Evolutionary conservation across 2,113 vertebrate genomes (phyloP).

Genomic region (Syrrhaptes paradoxus): DNA sequence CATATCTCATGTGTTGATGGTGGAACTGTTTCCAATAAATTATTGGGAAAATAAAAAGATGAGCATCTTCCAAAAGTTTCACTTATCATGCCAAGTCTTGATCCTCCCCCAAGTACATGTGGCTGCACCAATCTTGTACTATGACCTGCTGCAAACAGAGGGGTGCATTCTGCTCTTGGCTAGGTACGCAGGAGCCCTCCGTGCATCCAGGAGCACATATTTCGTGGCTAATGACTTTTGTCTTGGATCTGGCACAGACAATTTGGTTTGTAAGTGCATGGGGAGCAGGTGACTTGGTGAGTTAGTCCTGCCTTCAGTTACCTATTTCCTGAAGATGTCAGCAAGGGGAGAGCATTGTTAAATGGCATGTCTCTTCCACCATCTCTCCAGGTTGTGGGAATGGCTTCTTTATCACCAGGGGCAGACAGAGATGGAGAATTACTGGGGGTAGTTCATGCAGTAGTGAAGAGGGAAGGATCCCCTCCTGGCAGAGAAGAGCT

Average conservation of each 20-base stretch:
- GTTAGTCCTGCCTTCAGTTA: background rate
- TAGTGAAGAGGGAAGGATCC: background rate
- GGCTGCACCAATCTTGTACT: background rate
- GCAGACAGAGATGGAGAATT: background rate
- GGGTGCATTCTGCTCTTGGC: background rate
- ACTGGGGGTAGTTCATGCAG: background rate
- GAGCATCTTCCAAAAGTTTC: background rate
- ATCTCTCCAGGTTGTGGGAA: rapidly evolving
- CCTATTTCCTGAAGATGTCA: background rate
- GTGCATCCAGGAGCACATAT: background rate
- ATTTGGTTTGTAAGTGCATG: background rate
- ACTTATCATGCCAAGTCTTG: background rate
- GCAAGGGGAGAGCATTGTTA: rapidly evolving
- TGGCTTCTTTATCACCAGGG: background rate
- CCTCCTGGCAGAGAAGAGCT: background rate
- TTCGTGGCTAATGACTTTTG: background rate
- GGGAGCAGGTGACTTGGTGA: background rate
- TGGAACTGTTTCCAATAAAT: background rate
- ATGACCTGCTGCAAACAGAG: background rate
- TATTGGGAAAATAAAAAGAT: background rate
- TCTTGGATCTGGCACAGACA: background rate
- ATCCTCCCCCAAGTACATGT: background rate
- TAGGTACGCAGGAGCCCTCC: background rate
- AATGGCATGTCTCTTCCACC: background rate
- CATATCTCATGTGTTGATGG: background rate